Conservation (phyloP, 2,113 vertebrate genomes). For the Stigmatopora argus region DNA sequence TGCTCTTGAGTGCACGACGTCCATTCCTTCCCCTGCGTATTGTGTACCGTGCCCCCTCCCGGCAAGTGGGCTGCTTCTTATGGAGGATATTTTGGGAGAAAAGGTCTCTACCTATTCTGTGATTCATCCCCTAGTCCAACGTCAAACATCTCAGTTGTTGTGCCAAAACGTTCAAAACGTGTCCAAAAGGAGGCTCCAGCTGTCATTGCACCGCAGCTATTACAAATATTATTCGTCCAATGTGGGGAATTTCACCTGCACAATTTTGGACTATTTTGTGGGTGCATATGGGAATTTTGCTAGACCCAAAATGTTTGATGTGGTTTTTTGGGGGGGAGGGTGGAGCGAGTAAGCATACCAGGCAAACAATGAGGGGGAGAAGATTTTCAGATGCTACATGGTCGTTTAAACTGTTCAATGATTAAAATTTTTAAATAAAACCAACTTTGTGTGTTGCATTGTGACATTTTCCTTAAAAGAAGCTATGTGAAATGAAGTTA, state of each 20-base stretch:
- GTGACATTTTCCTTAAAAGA: no score
- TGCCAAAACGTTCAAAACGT: background rate
- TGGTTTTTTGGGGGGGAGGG: background rate
- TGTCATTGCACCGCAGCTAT: background rate
- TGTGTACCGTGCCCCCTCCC: background rate
- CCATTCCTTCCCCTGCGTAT: background rate
- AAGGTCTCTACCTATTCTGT: background rate
- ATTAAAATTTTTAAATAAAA: no score
- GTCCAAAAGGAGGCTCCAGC: background rate
- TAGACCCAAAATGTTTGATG: background rate
- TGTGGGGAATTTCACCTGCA: background rate
- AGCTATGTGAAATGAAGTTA: no score
- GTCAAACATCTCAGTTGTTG: background rate
- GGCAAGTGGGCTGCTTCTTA: background rate
- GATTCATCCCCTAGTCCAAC: background rate
- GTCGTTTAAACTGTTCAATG: no score
- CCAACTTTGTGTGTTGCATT: no score
- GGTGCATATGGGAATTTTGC: background rate
- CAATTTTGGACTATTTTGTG: background rate
- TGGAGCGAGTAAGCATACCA: background rate
- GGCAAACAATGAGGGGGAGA: background rate
- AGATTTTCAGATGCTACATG: no score
- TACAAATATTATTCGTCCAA: background rate
- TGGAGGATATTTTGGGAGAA: background rate
- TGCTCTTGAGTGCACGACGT: no score